These are phyloP conservation scores for Nothoprocta pentlandii DNA, from an alignment of 2,113 vertebrate genomes.

Conservation along the genomic window DNA sequence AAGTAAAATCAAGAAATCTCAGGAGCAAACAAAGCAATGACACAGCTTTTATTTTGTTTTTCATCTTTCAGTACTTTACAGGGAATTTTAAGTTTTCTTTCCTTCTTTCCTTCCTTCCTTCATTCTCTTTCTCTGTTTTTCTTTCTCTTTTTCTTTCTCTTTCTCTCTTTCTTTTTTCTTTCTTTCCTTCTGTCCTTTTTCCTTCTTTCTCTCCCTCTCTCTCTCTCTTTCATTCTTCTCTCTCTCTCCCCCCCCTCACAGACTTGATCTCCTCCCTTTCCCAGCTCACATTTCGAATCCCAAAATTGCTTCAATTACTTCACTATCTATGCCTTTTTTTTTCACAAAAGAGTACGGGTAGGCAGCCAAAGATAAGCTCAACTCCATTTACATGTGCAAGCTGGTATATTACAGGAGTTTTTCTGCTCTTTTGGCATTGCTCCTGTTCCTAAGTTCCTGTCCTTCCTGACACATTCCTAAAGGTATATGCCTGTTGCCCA, in stretches of 20 bases:
- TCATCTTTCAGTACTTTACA: not conserved
- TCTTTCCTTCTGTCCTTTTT: too few species aligned
- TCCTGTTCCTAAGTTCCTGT: not conserved
- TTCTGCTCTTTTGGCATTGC: slow-evolving; percentile 9
- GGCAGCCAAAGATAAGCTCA: slow-evolving; percentile 19
- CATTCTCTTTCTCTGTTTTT: too few species aligned
- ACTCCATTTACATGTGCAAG: slow-evolving; percentile 15
- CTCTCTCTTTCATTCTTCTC: not conserved
- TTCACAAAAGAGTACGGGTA: slow-evolving; percentile 17
- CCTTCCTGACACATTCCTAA: not conserved
- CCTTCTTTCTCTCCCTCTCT: too few species aligned
- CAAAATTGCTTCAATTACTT: slow-evolving; percentile 63
- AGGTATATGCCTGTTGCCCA: not conserved
- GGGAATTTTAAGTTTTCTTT: not conserved
- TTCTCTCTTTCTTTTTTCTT: too few species aligned
- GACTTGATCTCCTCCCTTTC: not conserved
- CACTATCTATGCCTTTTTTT: slow-evolving; percentile 14
- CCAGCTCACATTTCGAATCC: slow-evolving; percentile 19
- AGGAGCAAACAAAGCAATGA: not conserved
- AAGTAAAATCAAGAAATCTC: not conserved
- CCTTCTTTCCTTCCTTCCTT: too few species aligned
- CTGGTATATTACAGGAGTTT: slow-evolving; percentile 20
- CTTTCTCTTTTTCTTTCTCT: too few species aligned
- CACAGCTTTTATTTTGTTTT: not conserved
- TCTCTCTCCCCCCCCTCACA: not conserved